Evolutionary conservation across 2,888 invertebrate genomes (phyloP), one percentile per base, ranked within the genome.

Genomic region (Amblyjoppa fuscipennis): DNA sequence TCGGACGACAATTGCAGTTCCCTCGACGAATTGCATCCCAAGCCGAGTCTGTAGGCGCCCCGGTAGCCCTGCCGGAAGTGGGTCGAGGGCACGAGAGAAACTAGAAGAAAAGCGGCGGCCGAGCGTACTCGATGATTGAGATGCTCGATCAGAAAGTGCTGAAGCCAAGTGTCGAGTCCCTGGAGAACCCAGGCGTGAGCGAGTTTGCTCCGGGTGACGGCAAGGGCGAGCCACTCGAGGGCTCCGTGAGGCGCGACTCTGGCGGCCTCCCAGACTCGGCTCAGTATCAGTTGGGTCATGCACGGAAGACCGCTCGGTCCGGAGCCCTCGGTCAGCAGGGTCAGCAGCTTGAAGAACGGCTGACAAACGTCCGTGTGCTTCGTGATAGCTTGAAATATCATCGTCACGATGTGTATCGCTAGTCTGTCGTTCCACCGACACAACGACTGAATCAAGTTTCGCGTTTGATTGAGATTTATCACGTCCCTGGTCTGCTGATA

Each of bases 401-500:
- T 98, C 89, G 96, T 96, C 76, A 99, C 97, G 75, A 99, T 97
- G 93, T 97, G 97, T 91, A 97, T 97, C 28, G 98, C 98, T 69
- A 99, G 95, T 88, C 97, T 96, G 91, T 98, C 98, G 94, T 98
- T 98, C 96, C 98, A 98, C 64, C 98, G 96, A 91, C 98, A 98
- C 59, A 99, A 95, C 20, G 98, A 98, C 94, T 98, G 98, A 89
- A 99, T 98, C 82, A 99, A 95, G 94, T 98, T 98, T 88, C 98
- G 96, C 3, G 98, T 98, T 94, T 98, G 98, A 92, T 98, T 97
- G 61, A 98, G 95, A 95, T 99, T 99, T 87, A 99, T 97, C 91
- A 97, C 97, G 94, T 99, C 99, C 89, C 98, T 97, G 75, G 98
- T 98, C 95, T 99, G 99, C 94, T 98, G 98, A 94, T 98, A 98